These are phyloP conservation scores for Orgyia antiqua DNA, from an alignment of 2,888 invertebrate genomes.

Conservation along the genomic window DNA sequence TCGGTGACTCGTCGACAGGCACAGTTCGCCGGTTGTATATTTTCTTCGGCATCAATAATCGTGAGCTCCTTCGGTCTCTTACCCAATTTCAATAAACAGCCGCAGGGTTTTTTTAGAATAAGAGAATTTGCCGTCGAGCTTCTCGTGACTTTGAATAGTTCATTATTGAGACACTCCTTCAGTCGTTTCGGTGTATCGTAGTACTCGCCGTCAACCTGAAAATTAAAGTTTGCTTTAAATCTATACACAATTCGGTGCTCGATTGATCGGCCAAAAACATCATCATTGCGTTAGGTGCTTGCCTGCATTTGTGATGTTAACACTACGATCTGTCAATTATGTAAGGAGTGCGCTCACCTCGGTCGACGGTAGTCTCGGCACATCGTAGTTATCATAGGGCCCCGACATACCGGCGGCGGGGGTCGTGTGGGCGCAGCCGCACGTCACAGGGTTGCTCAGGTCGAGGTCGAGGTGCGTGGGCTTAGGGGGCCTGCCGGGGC, in stretches of 20 bases:
- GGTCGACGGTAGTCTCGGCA: slow-evolving; percentile 80
- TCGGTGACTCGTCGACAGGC: slow-evolving; percentile 81
- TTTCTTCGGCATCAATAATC: slow-evolving; percentile 56
- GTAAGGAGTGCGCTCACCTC: slow-evolving; percentile 77
- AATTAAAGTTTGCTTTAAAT: slow-evolving; percentile 5
- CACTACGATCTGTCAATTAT: no score
- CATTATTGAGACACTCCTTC: slow-evolving; percentile 81
- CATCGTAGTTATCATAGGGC: slow-evolving; percentile 87
- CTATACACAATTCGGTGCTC: no score
- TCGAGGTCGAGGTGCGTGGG: slow-evolving; percentile 43
- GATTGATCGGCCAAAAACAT: no score
- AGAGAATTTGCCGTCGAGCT: slow-evolving; percentile 75
- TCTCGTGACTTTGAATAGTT: slow-evolving; percentile 62
- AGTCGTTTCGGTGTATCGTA: slow-evolving; percentile 87
- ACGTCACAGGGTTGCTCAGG: slow-evolving; percentile 33
- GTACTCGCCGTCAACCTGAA: slow-evolving; percentile 73
- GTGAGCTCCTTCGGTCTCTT: slow-evolving; percentile 49
- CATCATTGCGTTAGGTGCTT: no score
- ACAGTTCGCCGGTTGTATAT: slow-evolving; percentile 57
- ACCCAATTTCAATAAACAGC: slow-evolving; percentile 80
- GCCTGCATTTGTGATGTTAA: no score
- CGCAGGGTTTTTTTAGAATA: slow-evolving; percentile 82
- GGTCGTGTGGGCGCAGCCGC: slow-evolving; percentile 35
- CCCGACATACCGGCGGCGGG: slow-evolving; percentile 52
- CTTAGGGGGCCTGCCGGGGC: slow-evolving; percentile 82